These are phyloP conservation scores for Datnioides undecimradiatus DNA, from an alignment of 2,113 vertebrate species.

Conservation along the genomic window DNA sequence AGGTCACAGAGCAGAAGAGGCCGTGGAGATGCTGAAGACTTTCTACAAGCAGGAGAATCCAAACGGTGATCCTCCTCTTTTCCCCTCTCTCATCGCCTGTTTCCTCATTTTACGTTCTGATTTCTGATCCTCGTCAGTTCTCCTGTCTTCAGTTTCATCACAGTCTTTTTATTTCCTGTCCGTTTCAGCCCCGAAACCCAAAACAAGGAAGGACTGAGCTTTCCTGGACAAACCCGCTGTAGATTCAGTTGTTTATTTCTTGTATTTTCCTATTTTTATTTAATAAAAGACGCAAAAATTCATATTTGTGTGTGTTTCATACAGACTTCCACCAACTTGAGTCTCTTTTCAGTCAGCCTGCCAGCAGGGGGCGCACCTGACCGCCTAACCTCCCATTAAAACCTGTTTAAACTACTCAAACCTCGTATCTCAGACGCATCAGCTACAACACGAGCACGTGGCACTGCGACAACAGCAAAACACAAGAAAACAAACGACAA, in stretches of 20 bases:
- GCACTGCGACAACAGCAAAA: too few relatives aligned
- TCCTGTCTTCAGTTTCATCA: too few relatives aligned
- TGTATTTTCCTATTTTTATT: neutral
- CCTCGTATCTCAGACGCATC: neutral
- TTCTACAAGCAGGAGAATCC: constrained; percentile 99
- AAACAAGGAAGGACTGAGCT: constrained; percentile 87
- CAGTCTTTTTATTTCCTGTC: neutral
- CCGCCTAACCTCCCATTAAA: neutral
- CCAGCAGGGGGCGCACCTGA: constrained; percentile 39
- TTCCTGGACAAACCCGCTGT: neutral
- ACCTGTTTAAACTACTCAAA: neutral
- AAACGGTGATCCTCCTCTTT: constrained; percentile 86
- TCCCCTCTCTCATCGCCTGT: neutral
- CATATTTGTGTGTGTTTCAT: neutral
- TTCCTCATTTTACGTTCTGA: neutral
- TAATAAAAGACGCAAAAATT: constrained; percentile 26
- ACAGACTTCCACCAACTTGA: neutral
- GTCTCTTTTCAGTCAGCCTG: neutral
- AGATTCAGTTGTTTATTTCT: neutral
- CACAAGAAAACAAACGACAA: too few relatives aligned
- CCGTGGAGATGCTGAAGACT: constrained; percentile 92
- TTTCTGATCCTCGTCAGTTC: neutral
- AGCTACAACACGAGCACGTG: too few relatives aligned
- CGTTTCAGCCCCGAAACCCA: constrained; percentile 90
- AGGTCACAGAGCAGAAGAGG: constrained; percentile 92